A percentile compares a stretch with the other conserved stretches of the same genome.
Conservation (phyloP, 2,888 invertebrate species). For the Ophonus ardosiacus region DNA sequence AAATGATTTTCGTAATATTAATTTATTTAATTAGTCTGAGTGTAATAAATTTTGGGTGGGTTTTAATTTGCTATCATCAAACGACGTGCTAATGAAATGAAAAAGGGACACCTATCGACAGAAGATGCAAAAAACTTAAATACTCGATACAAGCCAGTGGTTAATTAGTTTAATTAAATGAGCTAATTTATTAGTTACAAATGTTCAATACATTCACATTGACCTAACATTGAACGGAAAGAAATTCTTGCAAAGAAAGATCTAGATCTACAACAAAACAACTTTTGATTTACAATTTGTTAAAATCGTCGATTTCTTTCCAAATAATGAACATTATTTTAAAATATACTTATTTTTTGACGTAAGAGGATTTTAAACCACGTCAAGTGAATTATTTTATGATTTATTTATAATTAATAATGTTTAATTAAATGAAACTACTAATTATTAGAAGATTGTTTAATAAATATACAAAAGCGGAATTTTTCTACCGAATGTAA, state of each 20-base stretch:
- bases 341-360: no score
- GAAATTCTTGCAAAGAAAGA: not conserved
- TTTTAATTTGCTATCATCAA: conserved; percentile 10
- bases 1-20: conserved; percentile 22
- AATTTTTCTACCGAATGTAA: no score
- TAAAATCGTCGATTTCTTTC: no score
- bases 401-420: no score
- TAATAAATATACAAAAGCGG: no score
- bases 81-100: conserved; percentile 22
- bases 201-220: conserved; percentile 14
- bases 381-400: no score
- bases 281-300: no score
- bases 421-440: no score
- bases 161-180: conserved; percentile 43
- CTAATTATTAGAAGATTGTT: no score
- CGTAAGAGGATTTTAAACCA: no score
- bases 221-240: conserved; percentile 26
- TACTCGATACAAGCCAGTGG: not conserved
- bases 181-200: conserved; percentile 21
- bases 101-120: conserved; percentile 7
- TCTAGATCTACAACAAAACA: no score
- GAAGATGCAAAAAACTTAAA: conserved; percentile 32
- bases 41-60: conserved; percentile 3
- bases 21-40: conserved; percentile 15
- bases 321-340: no score